Percentiles rank a stretch among this genome's conserved stretches.
Evolutionary conservation across 2,888 invertebrate genomes (phyloP).

Genomic region (Euplagia quadripunctaria): DNA sequence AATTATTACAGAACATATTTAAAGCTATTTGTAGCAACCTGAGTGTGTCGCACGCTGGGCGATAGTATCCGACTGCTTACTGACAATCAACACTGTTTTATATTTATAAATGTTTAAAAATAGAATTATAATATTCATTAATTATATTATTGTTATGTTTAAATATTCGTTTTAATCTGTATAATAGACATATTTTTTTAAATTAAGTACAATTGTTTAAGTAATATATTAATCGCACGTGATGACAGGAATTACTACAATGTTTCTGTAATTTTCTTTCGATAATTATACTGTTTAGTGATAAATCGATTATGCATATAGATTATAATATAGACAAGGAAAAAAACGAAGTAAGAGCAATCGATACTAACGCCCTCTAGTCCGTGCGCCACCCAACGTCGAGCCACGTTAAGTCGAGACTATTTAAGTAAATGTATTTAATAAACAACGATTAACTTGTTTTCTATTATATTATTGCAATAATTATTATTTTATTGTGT

Average conservation of each 20-base stretch:
- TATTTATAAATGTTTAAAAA: slow-evolving; percentile 1
- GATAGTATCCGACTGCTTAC: slow-evolving; percentile 29
- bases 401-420: slow-evolving; percentile 59
- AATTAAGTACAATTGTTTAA: neutral
- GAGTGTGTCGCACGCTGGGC: slow-evolving; percentile 61
- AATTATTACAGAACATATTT: neutral
- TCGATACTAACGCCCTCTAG: slow-evolving; percentile 67
- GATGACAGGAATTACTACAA: neutral
- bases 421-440: slow-evolving; percentile 72
- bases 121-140: neutral
- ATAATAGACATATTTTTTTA: neutral
- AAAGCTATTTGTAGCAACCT: slow-evolving; percentile 14
- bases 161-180: neutral
- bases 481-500: slow-evolving; percentile 79
- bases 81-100: slow-evolving; percentile 6
- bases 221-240: neutral
- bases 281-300: neutral
- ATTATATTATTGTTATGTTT: neutral
- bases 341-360: slow-evolving; percentile 3
- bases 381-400: slow-evolving; percentile 70
- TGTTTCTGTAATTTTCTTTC: neutral
- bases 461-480: slow-evolving; percentile 70
- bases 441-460: slow-evolving; percentile 76
- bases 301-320: neutral
- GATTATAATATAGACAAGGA: neutral